Evolutionary conservation across 2,797 vertebrate species (phyloP), one percentile per base, ranked within the genome.

Genomic region (Serranus cabrilla): DNA sequence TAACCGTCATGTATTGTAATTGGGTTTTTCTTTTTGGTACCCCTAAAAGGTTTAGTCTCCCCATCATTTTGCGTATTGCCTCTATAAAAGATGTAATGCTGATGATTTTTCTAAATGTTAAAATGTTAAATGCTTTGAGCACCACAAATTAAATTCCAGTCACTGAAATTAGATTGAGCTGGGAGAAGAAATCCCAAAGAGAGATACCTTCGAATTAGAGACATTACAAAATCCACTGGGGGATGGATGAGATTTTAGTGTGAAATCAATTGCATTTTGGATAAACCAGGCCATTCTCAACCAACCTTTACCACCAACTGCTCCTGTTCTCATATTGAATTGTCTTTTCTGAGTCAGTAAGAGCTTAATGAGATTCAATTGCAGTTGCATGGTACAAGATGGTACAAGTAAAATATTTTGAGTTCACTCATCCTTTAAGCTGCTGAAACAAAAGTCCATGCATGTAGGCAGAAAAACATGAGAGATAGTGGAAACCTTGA

Each of bases 381-480:
- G n/a, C n/a, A n/a, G n/a, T n/a, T n/a, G n/a, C 27, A 20, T 7
- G n/a, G 34, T 60, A 20, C 51, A 37, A 54, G 63, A 71, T 51
- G 14, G 16, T 21, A 60, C 11, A 25, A 43, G 40, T 23, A 4
- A 39, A 31, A 51, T 6, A 0, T n/a, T 10, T 42, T n/a, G 20
- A 31, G 31, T 4, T 10, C 6, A 51, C 47, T 66, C 20, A 12
- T 56, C 27, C n/a, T 51, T 34, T 7, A 64, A 39, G 49, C 16
- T 23, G 18, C 43, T 76, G 18, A 54, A 11, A 50, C 52, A 27
- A 50, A 62, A 1, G 43, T 43, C 20, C 1, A 20, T 31, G 17
- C 39, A 59, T 21, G 16, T 4, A 7, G 2, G 73, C 14, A 27
- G 4, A 4, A 21, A 49, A 11, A 46, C 8, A 13, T 4, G 2